Conservation (phyloP, 2,797 vertebrate species). For the Manis crassicaudata region DNA sequence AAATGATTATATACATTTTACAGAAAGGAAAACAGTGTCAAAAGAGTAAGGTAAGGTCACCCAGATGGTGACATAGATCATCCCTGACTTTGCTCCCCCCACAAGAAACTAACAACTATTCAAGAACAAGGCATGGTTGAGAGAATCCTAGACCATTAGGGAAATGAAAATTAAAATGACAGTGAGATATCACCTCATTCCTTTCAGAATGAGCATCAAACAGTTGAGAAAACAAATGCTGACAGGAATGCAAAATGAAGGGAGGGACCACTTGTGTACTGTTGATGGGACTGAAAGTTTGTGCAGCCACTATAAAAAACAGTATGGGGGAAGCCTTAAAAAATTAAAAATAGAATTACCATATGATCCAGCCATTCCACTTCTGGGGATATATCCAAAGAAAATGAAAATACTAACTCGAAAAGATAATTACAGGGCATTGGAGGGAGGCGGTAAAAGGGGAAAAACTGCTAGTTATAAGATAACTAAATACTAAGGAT, state of each 20-base stretch:
- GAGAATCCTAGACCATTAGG: neutral
- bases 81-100: neutral
- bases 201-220: neutral
- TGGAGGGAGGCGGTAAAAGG: neutral
- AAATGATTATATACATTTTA: neutral
- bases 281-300: neutral
- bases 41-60: neutral
- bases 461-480: neutral
- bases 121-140: neutral
- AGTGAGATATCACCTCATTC: neutral
- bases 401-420: neutral
- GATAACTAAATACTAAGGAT: neutral
- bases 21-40: neutral
- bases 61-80: neutral
- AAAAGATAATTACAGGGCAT: neutral
- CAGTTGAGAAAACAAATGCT: neutral
- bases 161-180: neutral
- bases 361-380: neutral
- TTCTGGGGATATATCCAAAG: neutral
- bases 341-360: neutral
- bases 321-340: neutral
- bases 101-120: neutral
- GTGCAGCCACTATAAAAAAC: neutral
- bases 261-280: neutral
- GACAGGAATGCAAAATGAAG: neutral